phyloP scores from a whole-genome alignment of 2,888 invertebrate genomes.

The Cryptus armator region DNA sequence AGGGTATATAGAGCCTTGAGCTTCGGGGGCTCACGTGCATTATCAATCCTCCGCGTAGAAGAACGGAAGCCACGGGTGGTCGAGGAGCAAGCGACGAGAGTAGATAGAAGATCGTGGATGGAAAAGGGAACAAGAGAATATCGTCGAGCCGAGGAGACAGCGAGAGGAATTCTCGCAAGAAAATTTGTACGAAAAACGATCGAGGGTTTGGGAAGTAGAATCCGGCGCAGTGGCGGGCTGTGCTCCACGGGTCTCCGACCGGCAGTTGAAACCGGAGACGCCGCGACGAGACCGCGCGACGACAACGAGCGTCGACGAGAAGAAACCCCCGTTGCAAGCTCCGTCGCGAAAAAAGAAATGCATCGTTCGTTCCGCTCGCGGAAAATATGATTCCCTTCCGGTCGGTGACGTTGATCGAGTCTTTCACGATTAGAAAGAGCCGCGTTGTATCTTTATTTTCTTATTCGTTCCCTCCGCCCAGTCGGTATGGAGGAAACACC shows the following conservation, averaged over 20 bases:
- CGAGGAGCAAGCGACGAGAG: slow-evolving; percentile 55
- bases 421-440: slow-evolving; percentile 75
- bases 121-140: slow-evolving; percentile 56
- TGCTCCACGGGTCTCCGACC: slow-evolving; percentile 26
- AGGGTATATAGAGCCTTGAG: slow-evolving; percentile 34
- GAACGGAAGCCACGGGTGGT: slow-evolving; percentile 64
- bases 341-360: slow-evolving; percentile 41
- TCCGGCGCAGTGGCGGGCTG: slow-evolving; percentile 28
- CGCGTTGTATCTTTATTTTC: slow-evolving; percentile 51
- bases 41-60: slow-evolving; percentile 65
- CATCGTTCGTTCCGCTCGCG: slow-evolving; percentile 65
- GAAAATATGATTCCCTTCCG: slow-evolving; percentile 79
- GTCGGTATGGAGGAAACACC: slow-evolving; percentile 29
- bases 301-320: slow-evolving; percentile 35
- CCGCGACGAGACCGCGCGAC: slow-evolving; percentile 53
- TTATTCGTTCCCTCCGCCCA: slow-evolving; percentile 36
- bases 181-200: slow-evolving; percentile 62
- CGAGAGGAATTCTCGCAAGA: slow-evolving; percentile 52
- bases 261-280: slow-evolving; percentile 52
- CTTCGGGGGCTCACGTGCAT: slow-evolving; percentile 51
- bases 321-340: slow-evolving; percentile 33
- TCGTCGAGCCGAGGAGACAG: slow-evolving; percentile 7
- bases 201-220: slow-evolving; percentile 47
- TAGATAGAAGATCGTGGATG: slow-evolving; percentile 28
- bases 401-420: slow-evolving; percentile 79